Conservation (phyloP, 2,888 invertebrate genomes). For the Agelastica alni region DNA sequence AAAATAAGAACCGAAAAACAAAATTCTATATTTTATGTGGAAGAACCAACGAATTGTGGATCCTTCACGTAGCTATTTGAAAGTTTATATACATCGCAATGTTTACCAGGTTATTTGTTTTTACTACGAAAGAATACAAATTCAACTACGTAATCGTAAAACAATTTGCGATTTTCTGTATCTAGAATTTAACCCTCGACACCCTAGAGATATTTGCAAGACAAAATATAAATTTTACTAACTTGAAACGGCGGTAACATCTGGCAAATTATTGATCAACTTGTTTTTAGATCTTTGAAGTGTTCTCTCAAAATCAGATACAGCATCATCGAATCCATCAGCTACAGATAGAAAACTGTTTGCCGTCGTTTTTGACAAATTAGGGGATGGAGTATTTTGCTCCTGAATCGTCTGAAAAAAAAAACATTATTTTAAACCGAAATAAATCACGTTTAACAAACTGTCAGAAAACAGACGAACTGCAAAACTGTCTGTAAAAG, state of each 20-base stretch:
- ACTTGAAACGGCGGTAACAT: slow-evolving; percentile 56
- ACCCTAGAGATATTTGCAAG: background rate
- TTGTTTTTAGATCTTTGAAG: slow-evolving; percentile 62
- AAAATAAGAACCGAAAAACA: too few relatives aligned
- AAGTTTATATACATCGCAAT: too few relatives aligned
- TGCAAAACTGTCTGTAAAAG: too few relatives aligned
- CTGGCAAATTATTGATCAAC: slow-evolving; percentile 52
- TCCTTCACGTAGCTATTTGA: too few relatives aligned
- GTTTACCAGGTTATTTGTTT: too few relatives aligned
- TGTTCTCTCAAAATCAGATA: slow-evolving; percentile 73
- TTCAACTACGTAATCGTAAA: too few relatives aligned
- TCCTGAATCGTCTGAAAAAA: slow-evolving; percentile 42
- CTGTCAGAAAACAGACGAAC: too few relatives aligned
- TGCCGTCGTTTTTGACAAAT: slow-evolving; percentile 34
- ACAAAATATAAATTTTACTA: slow-evolving; percentile 19
- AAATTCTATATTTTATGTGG: too few relatives aligned
- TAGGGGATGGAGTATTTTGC: slow-evolving; percentile 38
- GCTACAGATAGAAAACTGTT: slow-evolving; percentile 38
- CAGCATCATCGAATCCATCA: slow-evolving; percentile 64
- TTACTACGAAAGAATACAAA: too few relatives aligned
- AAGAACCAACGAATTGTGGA: too few relatives aligned
- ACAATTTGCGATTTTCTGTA: background rate
- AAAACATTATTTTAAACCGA: too few relatives aligned
- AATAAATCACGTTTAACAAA: too few relatives aligned
- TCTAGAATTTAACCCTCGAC: background rate